Base-by-base conservation (phyloP, 2,797 vertebrate species). In the Rhyacichthys aspro region DNA sequence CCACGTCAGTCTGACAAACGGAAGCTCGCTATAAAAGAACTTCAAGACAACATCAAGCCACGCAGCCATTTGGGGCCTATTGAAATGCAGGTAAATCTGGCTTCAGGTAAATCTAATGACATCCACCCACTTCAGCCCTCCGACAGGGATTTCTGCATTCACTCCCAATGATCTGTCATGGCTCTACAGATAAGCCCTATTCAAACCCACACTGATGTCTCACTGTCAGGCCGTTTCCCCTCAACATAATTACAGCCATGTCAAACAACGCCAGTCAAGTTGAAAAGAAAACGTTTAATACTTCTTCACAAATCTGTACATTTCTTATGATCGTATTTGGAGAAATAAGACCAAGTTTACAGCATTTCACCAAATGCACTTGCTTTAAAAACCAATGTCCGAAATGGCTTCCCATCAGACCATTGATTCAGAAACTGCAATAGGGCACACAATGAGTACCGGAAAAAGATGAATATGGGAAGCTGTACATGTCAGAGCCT, bases 121-220 rank as follows among this genome's bases (percentile, higher is more conserved):
- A 47, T 49, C 45, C 45, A 28, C 45, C 45, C 23, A 49, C 46
- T 15, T 34, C 23, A 33, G 32, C 14, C 46, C 33, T 33, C 46
- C 23, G 10, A 48, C 3, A 15, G 28, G 46, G 46, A 49, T 49
- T 49, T 49, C 28, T 49, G 1, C 32, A 33, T n/a, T 28, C 48
- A 36, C 48, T 17, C 32, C 5, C 12, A 9, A 8, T 6, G 34
- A 49, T 36, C 47, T 16, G 15, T 50, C 16, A 36, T 12, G 48
- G 34, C 16, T 10, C 3, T 32, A 15, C 48, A 37, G 34, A 37
- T 53, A 33, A 70, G 41, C 52, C 14, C 23, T 18, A 11, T 58
- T 61, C 44, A 68, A 68, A 54, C 59, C 23, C 38, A 15, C 33
- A 37, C 7, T 9, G 15, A 15, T n/a, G 41, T 43, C 41, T 43